Evolutionary conservation across 2,888 invertebrate species (phyloP).

Genomic region (Ctenicera cuprea): DNA sequence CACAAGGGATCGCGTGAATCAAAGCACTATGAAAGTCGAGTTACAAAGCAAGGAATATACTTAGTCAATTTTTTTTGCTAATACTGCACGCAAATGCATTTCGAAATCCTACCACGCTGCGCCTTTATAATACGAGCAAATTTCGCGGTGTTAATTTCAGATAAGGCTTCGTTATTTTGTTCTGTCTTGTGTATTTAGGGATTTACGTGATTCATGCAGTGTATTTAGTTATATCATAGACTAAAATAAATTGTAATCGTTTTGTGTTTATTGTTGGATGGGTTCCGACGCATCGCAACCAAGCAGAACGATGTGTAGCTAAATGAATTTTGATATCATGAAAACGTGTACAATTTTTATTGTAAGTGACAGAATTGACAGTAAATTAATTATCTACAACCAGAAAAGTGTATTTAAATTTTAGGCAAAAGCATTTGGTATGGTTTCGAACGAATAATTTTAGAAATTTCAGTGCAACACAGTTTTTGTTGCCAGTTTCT

Average conservation of each 20-base stretch:
- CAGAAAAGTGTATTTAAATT: no score
- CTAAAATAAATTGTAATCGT: background rate
- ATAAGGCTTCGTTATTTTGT: conserved; percentile 1
- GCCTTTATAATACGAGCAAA: background rate
- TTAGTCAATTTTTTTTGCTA: conserved; percentile 10
- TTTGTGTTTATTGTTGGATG: background rate
- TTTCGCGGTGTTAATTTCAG: background rate
- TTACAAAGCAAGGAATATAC: conserved; percentile 27
- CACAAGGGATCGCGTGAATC: conserved; percentile 29
- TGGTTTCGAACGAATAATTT: no score
- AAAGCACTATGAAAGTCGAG: conserved; percentile 21
- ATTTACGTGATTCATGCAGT: conserved; percentile 12
- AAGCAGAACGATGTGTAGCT: background rate
- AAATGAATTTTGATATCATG: no score
- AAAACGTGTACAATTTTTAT: no score
- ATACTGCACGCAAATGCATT: conserved; percentile 28
- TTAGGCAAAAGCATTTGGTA: no score
- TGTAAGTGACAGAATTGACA: no score
- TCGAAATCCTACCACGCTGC: conserved; percentile 4
- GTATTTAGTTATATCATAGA: conserved; percentile 2
- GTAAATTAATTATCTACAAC: no score
- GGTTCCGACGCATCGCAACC: background rate
- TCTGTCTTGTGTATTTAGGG: background rate
- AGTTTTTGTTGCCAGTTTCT: no score
- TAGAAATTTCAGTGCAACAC: no score